Evolutionary conservation across 2,888 invertebrate species (phyloP), one percentile per base, ranked within the genome.

Genomic region (Fissipunctia ypsillon): DNA sequence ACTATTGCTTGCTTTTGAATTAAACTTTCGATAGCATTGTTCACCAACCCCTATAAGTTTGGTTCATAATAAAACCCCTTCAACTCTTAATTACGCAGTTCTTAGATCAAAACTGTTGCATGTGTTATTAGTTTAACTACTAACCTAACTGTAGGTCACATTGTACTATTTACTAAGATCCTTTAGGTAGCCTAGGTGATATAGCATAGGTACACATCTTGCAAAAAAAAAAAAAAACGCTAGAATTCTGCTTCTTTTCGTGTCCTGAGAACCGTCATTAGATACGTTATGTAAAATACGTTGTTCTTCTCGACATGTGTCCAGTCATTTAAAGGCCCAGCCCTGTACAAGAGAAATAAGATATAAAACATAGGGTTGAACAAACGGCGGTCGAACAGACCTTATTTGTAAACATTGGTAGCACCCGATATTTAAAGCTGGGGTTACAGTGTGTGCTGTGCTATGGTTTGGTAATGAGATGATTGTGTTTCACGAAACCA

Each of bases 391-490:
- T 84, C 88, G 80, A 86, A 86, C 89, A 78, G 81, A 80, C 94
- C 94, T 91, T 94, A 94, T 94, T 95, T 93, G 95, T 94, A 94
- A 95, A 95, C 93, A 95, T 92, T 91, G 92, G 89, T 87, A 87
- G 86, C 88, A 87, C 86, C 76, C 78, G 78, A 82, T 81, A 78
- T 57, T 69, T 80, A 69, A 85, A 66, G 60, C 25, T 52, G 31
- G 74, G 60, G 43, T 0, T 14, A 2, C 57, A 82, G 70, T 84
- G 88, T 76, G n/a, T 83, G 88, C 78, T 72, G 61, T 73, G 48
- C 68, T 70, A 64, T 59, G 0, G n/a, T 22, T 7, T 38, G 22
- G 14, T n/a, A 4, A 43, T 28, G 41, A 64, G 50, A 19, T n/a
- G 0, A 31, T 19, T 50, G 1, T 64, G 25, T 25, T 28, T 61